A percentile compares a stretch with the other conserved stretches of the same genome.
phyloP scores from a whole-genome alignment of 1,140 invertebrate species.

The Drosophila gunungcola region DNA sequence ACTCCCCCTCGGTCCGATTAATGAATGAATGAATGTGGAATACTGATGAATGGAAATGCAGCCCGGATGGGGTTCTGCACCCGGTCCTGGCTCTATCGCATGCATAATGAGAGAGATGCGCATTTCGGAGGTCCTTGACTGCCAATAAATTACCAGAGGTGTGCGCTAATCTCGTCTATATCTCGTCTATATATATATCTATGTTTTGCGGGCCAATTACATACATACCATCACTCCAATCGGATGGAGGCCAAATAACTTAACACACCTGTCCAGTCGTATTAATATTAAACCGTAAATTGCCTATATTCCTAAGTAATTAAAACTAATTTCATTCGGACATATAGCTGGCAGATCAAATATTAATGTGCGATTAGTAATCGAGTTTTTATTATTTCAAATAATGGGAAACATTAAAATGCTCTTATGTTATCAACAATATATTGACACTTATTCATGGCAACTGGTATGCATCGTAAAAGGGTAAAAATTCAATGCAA shows the following conservation, averaged over 20 bases:
- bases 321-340: conserved; percentile 14
- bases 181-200: conserved; percentile 40
- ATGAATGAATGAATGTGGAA: conserved; percentile 65
- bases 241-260: conserved; percentile 16
- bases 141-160: conserved; percentile 63
- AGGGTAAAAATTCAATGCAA: not conserved
- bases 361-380: conserved; percentile 6
- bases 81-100: conserved; percentile 32
- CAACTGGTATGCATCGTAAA: not conserved
- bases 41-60: conserved; percentile 40
- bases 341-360: conserved; percentile 12
- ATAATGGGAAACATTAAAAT: conserved; percentile 6
- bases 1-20: conserved; percentile 47
- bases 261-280: conserved; percentile 17
- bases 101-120: conserved; percentile 53
- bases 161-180: conserved; percentile 51
- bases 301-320: conserved; percentile 27
- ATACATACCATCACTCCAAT: not conserved
- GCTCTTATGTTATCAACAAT: conserved; percentile 15
- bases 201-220: conserved; percentile 18
- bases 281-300: conserved; percentile 28
- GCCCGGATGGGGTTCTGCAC: conserved; percentile 9
- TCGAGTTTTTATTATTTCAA: not conserved
- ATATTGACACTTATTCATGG: conserved; percentile 15
- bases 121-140: conserved; percentile 39